Evolutionary conservation across 2,797 vertebrate species (phyloP), one percentile per base, ranked within the genome.

Genomic region (Varecia variegata): DNA sequence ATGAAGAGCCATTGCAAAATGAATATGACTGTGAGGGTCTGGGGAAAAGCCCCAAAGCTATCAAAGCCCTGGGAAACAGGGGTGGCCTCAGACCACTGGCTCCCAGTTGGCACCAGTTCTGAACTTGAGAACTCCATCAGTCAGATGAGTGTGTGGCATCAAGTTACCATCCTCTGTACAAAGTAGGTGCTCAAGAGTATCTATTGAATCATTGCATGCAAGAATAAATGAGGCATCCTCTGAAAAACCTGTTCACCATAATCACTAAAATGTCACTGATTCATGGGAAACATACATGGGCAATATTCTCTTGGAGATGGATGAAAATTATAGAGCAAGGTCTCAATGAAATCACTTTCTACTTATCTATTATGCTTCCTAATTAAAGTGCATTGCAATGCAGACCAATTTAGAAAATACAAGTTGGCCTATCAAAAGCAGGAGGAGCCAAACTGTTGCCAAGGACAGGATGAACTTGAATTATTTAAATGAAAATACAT

Each of bases 381-480:
- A 93, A 96, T 95, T 95, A 87, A 93, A 97, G 73, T 76, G 47
- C 60, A 88, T 35, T 68, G 56, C 81, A 82, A 71, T 88, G 87
- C 38, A 95, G 76, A 79, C 45, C 43, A 96, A 92, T 97, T 97
- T 92, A 89, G 90, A 68, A 92, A 92, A 88, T 70, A 93, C 12
- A 79, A 47, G 17, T 84, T 96, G 81, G 92, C 45, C 32, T 50
- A 68, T n/a, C 18, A 50, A 77, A 88, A 70, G 52, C 52, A 67
- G 43, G 71, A 43, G 73, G 67, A 79, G 84, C 54, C 70, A 88
- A 87, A 76, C 12, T 35, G 38, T 90, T 95, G 93, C 90, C 88
- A 97, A 97, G 93, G 70, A 97, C 92, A 95, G 45, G 15, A 88
- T 89, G 94, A 96, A 97, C 85, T 88, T 91, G 94, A 94, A 90